Evolutionary conservation across 1,140 invertebrate species (phyloP), one percentile per base, ranked within the genome.

Genomic region (Trichonephila clavipes): DNA sequence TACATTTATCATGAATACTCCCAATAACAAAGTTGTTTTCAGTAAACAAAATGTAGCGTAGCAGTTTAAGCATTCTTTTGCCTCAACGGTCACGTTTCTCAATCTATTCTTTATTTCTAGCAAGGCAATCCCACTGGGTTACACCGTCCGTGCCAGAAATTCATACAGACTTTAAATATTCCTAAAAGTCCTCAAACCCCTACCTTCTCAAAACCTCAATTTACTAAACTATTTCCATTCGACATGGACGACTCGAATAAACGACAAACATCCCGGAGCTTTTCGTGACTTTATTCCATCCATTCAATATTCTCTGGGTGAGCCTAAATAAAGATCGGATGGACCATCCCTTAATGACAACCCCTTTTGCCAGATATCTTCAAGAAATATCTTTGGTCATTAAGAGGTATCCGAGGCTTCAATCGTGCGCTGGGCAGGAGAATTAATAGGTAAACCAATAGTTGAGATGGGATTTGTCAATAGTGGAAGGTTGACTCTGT

Each of bases 161-260:
- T 77, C 69, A 34, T 40, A 77, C 5, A 40, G 16, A 77, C 34
- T 18, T 51, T 77, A 77, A 77, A 77, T 77, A 77, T 77, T 77
- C 69, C 34, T 34, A 6, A 34, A 34, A 77, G 8, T 24, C 19
- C 69, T 77, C 14, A 77, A 77, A 77, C 69, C 28, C 28, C 6
- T 77, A 34, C 28, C 34, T 16, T 19, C 69, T 34, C 69, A 14
- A 51, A 21, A 18, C 28, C 24, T 34, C 69, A 77, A 77, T 77
- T 77, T 77, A 16, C 69, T 77, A 77, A 77, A 77, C 69, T 40
- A 28, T 77, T 34, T 34, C 69, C 28, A 77, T 77, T 72, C 69
- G 7, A 34, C 69, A 24, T 77, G 24, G 69, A 12, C 34, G 10
- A 24, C 69, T 77, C 28, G 69, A 77, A 19, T 72, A 12, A 72